These are phyloP conservation scores for Anarrhichthys ocellatus DNA, from an alignment of 2,113 vertebrate genomes.

Conservation along the genomic window DNA sequence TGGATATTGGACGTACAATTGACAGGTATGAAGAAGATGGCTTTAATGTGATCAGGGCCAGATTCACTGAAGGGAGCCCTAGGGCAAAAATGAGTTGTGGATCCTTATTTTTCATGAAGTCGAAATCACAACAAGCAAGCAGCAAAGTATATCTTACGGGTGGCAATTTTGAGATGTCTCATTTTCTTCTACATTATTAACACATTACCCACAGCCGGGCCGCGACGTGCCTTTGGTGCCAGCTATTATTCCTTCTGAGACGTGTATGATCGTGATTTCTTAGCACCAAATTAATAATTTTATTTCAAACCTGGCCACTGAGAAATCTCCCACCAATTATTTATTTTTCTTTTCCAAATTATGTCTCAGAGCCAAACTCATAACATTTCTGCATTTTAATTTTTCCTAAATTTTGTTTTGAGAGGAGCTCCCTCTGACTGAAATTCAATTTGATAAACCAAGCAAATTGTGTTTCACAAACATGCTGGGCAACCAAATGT, in stretches of 20 bases:
- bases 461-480: conserved; percentile 33
- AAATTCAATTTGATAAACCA: conserved; percentile 48
- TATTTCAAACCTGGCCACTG: conserved; percentile 24
- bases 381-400: conserved; percentile 36
- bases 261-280: conserved; percentile 8
- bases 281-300: conserved; percentile 54
- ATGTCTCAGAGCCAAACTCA: conserved; percentile 45
- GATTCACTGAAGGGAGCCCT: too few species aligned
- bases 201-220: conserved; percentile 15
- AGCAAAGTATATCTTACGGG: background rate
- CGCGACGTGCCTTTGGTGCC: conserved; percentile 17
- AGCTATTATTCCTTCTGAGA: conserved; percentile 44
- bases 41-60: background rate
- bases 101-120: background rate
- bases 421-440: conserved; percentile 29
- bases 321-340: background rate
- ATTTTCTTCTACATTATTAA: conserved; percentile 42
- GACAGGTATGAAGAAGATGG: conserved; percentile 2
- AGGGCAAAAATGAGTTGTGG: background rate
- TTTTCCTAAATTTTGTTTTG: conserved; percentile 46
- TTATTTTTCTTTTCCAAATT: conserved; percentile 31
- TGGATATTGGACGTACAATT: background rate
- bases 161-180: conserved; percentile 4
- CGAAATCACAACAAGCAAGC: background rate
- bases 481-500: conserved; percentile 42